Base-by-base conservation (phyloP, 2,888 invertebrate species). In the Chouioia cunea region DNA sequence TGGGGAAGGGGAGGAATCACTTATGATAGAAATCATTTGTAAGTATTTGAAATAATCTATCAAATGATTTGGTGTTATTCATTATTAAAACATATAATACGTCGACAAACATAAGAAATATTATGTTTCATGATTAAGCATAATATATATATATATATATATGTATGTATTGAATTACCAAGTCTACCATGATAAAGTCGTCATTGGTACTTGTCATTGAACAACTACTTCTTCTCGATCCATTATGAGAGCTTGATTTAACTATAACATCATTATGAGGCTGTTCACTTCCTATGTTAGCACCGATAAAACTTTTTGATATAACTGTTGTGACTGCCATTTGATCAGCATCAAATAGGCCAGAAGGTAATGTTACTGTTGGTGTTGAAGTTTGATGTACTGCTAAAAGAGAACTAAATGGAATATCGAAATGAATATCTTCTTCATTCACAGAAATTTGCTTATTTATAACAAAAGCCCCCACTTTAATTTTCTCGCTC, bases 401-500 rank as follows among this genome's bases (percentile, higher is more conserved):
- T 36, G 85, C 83, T 72, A 89, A 81, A 16, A 89, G 80, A 71
- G 87, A 90, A 78, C 89, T 91, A 76, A 94, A 89, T 0, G 94
- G 93, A 67, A 91, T 90, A 77, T 91, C 87, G 76, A 89, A 84
- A 70, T 88, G 85, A 75, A 88, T 86, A 76, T 90, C 89, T 47
- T 89, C 88, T 75, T 88, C 88, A 15, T 87, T 80, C 88, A 83
- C 80, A 73, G 79, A 88, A 59, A 91, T 87, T 80, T 90, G 90
- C n/a, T 89, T 88, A 43, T 88, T 87, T 77, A 92, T 92, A 6
- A 92, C 93, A 84, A 94, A 94, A 0, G 94, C 93, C 52, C 93
- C 94, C 0, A 92, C 90, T 76, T 92, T 92, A 80, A 93, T 0
- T 12, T 93, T 92, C 77, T 92, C 92, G 69, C 90, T 90, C 58